Percentiles rank a stretch among this genome's conserved stretches.
Conservation (phyloP, 2,113 vertebrate genomes). For the Pao palembangensis region DNA sequence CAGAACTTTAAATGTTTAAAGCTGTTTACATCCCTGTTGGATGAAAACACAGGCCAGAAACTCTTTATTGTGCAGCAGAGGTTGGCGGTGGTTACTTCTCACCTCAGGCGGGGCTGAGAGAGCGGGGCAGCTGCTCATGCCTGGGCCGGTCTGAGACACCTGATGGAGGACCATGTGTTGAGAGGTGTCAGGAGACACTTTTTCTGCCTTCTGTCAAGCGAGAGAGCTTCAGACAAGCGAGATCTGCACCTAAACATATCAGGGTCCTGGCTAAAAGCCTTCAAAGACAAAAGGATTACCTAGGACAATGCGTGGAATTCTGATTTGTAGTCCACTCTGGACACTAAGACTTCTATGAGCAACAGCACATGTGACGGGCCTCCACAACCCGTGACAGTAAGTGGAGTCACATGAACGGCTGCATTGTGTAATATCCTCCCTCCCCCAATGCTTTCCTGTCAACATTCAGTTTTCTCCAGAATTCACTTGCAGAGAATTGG, state of each 20-base stretch:
- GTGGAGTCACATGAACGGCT: slow-evolving; percentile 57
- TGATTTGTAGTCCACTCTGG: no score
- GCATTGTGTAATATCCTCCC: slow-evolving; percentile 53
- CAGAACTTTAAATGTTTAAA: background rate
- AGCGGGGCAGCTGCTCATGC: slow-evolving; percentile 53
- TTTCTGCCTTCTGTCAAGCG: slow-evolving; percentile 30
- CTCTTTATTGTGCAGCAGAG: slow-evolving; percentile 57
- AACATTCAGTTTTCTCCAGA: slow-evolving; percentile 30
- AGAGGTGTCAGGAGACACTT: slow-evolving; percentile 39
- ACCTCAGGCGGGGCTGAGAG: slow-evolving; percentile 36
- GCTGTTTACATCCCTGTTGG: slow-evolving; percentile 18
- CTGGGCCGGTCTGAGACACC: slow-evolving; percentile 29
- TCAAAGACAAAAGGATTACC: no score
- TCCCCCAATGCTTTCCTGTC: slow-evolving; percentile 20
- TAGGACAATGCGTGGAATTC: no score
- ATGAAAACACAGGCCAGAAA: slow-evolving; percentile 49
- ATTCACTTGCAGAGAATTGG: slow-evolving; percentile 57
- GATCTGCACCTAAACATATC: slow-evolving; percentile 2
- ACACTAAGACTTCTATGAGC: background rate
- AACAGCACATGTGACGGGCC: background rate
- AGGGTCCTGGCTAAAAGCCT: background rate
- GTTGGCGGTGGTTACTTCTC: slow-evolving; percentile 52
- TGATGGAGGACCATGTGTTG: slow-evolving; percentile 51
- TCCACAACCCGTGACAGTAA: slow-evolving; percentile 47
- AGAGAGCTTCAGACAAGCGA: slow-evolving; percentile 31